phyloP scores from a whole-genome alignment of 2,797 vertebrate genomes.

The Bradypodion pumilum region DNA sequence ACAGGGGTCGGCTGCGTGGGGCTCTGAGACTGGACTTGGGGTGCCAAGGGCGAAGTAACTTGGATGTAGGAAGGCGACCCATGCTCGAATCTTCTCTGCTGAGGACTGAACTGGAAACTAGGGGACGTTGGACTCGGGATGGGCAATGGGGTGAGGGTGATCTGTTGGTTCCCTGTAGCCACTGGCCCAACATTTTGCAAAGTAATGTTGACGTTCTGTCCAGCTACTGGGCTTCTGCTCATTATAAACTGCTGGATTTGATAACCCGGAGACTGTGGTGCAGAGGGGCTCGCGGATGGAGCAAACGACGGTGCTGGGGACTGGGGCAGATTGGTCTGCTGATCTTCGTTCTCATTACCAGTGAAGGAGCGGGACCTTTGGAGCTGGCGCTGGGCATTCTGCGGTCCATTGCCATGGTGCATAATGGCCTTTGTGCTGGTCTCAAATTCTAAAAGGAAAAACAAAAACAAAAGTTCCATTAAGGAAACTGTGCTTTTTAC shows the following conservation, averaged over 20 bases:
- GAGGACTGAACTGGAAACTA: constrained; percentile 89
- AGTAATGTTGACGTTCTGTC: constrained; percentile 94
- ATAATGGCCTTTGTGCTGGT: constrained; percentile 81
- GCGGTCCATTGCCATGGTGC: constrained; percentile 98
- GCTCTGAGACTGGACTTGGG: constrained; percentile 92
- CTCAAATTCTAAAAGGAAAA: constrained; percentile 57
- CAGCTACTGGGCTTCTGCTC: constrained; percentile 90
- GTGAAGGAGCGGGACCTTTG: constrained; percentile 92
- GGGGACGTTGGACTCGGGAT: constrained; percentile 92
- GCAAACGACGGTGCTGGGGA: constrained; percentile 91
- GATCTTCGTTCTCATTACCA: constrained; percentile 87
- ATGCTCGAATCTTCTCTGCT: constrained; percentile 92
- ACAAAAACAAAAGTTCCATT: constrained; percentile 49
- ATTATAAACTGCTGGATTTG: constrained; percentile 88
- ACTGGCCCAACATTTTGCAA: constrained; percentile 92
- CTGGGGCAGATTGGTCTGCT: constrained; percentile 85
- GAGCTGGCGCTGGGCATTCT: constrained; percentile 92
- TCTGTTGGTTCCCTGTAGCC: constrained; percentile 90
- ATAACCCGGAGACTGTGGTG: constrained; percentile 95
- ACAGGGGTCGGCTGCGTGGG: constrained; percentile 92
- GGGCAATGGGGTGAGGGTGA: constrained; percentile 89
- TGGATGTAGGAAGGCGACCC: constrained; percentile 92
- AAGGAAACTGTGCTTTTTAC: not conserved
- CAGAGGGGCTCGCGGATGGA: constrained; percentile 91
- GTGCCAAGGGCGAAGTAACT: constrained; percentile 91